Base-by-base conservation (phyloP, 2,888 invertebrate species). In the Nebria salina region DNA sequence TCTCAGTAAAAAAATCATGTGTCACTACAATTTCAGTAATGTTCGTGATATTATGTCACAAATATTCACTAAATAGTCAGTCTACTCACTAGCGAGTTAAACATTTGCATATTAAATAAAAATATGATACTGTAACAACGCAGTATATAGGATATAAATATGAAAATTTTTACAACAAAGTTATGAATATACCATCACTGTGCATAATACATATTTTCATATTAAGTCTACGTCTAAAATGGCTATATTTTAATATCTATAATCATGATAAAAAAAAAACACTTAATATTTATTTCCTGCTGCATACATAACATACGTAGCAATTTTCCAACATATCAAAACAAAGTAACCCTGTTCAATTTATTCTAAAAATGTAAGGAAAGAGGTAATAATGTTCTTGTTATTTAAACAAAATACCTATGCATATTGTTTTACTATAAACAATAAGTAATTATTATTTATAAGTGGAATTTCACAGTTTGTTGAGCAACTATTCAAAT, bases 51-150 rank as follows among this genome's bases (percentile, higher is more conserved):
- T 54, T 54, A 6, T 54, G 54, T 54, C 54, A 13, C 54, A 54
- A 54, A 54, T 54, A 54, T 11, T 54, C 54, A 54, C 54, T 54
- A 54, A 54, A 54, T 54, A 54, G 54, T 11, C 54, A 54, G 4
- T 54, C 54, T 54, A 54, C 54, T 54, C 54, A 54, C 54, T 54
- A 54, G 54, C 54, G 54, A 54, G 54, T 54, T 54, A 54, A 54
- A 54, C 54, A 54, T 54, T 54, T 54, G 54, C 54, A 54, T 54
- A 54, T 54, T 11, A 54, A 54, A 54, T 54, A 54, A 54, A 54
- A 54, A 54, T 54, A 54, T 54, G 54, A 54, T 54, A 54, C 54
- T 11, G 54, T 13, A 54, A 54, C 2, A 54, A 54, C 54, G 4
- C 13, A 8, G 54, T 13, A 54, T 54, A 54, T 54, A 2, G 11